Evolutionary conservation across 2,797 vertebrate species (phyloP).

Genomic region (Denticeps clupeoides): DNA sequence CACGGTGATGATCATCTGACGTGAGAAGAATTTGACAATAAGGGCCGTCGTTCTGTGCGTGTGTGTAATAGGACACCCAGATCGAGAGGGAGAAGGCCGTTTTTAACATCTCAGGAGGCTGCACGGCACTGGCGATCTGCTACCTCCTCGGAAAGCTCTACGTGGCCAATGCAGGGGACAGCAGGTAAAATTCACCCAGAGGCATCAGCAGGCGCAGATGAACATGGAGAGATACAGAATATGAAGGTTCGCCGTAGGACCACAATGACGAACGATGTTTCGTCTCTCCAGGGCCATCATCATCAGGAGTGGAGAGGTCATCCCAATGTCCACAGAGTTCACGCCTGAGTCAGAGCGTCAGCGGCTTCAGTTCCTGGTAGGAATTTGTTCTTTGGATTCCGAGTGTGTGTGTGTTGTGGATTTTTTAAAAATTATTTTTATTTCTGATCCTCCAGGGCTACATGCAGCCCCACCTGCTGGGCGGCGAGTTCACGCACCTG

Average conservation of each 20-base stretch:
- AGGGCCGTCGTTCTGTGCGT: constrained; percentile 20
- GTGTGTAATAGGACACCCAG: constrained; percentile 70
- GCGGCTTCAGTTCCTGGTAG: constrained; percentile 89
- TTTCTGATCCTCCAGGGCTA: constrained; percentile 64
- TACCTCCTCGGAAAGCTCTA: constrained; percentile 87
- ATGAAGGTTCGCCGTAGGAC: too few species aligned
- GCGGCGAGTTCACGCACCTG: constrained; percentile 94
- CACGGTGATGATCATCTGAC: too few species aligned
- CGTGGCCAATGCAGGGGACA: constrained; percentile 87
- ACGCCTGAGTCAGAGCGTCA: constrained; percentile 90
- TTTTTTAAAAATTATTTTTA: too few species aligned
- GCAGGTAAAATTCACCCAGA: constrained; percentile 65
- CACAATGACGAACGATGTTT: too few species aligned
- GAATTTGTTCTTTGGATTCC: constrained; percentile 10
- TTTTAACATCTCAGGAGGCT: constrained; percentile 82
- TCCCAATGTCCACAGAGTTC: constrained; percentile 90
- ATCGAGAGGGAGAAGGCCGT: constrained; percentile 78
- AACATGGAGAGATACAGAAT: not conserved
- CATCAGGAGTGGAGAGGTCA: constrained; percentile 78
- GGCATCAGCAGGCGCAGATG: not conserved
- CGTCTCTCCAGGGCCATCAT: constrained; percentile 76
- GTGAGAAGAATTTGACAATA: too few species aligned
- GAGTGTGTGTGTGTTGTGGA: too few species aligned
- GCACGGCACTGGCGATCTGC: constrained; percentile 79
- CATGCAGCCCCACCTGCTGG: constrained; percentile 91